Evolutionary conservation across 1,140 invertebrate species (phyloP).

Genomic region (Lucilia cuprina): DNA sequence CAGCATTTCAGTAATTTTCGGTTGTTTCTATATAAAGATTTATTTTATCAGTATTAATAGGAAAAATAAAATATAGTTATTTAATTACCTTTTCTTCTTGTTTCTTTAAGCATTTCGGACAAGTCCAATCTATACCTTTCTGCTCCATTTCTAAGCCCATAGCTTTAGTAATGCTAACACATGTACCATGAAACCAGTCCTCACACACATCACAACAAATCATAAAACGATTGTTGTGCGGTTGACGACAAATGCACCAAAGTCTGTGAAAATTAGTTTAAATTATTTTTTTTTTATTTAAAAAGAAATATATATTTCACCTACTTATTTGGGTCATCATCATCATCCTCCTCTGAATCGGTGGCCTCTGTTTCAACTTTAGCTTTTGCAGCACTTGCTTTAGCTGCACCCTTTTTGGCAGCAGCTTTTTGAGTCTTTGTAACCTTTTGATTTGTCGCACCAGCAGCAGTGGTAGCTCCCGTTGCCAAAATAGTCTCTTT

Average conservation of each 20-base stretch:
- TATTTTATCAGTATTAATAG: not conserved
- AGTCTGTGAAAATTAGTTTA: slow-evolving; percentile 66
- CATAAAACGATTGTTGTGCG: slow-evolving; percentile 97
- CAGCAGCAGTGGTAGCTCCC: not conserved
- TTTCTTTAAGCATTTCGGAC: slow-evolving; percentile 80
- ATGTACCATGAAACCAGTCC: slow-evolving; percentile 97
- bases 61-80: not conserved
- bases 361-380: slow-evolving; percentile 69
- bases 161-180: slow-evolving; percentile 90
- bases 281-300: too few species aligned
- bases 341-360: slow-evolving; percentile 76
- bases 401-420: slow-evolving; percentile 9
- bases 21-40: slow-evolving; percentile 46
- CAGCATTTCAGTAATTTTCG: slow-evolving; percentile 56
- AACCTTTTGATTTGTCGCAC: not conserved
- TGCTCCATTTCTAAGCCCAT: slow-evolving; percentile 91
- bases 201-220: slow-evolving; percentile 96
- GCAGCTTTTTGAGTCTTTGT: slow-evolving; percentile 12
- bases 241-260: slow-evolving; percentile 95
- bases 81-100: slow-evolving; percentile 53
- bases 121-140: slow-evolving; percentile 88
- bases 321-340: slow-evolving; percentile 85
- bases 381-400: slow-evolving; percentile 36
- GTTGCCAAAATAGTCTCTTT: slow-evolving; percentile 21
- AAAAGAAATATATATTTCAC: not conserved